Evolutionary conservation across 2,113 vertebrate species (phyloP).

Genomic region (Epinephelus lanceolatus): DNA sequence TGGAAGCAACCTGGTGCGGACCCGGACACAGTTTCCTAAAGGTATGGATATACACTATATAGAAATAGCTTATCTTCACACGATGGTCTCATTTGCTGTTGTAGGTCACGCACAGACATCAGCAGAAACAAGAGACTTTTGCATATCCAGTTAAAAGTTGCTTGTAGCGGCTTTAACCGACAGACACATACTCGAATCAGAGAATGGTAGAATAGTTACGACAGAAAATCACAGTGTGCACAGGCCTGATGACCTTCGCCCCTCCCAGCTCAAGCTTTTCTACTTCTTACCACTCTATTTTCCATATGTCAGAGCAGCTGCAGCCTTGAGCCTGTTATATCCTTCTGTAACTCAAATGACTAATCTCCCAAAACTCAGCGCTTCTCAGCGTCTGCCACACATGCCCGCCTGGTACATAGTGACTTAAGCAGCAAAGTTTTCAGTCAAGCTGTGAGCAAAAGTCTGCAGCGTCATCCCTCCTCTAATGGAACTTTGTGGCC

Average conservation of each 20-base stretch:
- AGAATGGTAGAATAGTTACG: not conserved
- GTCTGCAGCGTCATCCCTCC: slow-evolving; percentile 58
- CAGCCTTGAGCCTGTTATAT: slow-evolving; percentile 40
- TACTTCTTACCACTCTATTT: slow-evolving; percentile 26
- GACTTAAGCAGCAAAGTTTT: slow-evolving; percentile 58
- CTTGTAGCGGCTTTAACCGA: not conserved
- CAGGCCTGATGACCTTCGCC: slow-evolving; percentile 14
- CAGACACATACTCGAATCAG: not conserved
- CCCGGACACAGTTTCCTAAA: too few relatives aligned
- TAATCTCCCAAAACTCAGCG: slow-evolving; percentile 35
- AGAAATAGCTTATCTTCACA: too few relatives aligned
- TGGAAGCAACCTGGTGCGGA: too few relatives aligned
- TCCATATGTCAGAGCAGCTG: slow-evolving; percentile 24
- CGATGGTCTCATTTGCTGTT: too few relatives aligned
- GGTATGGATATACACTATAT: too few relatives aligned
- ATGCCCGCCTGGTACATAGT: slow-evolving; percentile 31
- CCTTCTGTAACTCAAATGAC: slow-evolving; percentile 51
- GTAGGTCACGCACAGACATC: too few relatives aligned
- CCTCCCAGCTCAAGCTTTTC: slow-evolving; percentile 19
- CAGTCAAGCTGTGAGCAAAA: slow-evolving; percentile 57
- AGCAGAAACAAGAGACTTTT: too few relatives aligned
- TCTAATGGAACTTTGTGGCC: slow-evolving; percentile 51
- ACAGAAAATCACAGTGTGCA: not conserved
- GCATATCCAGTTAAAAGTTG: too few relatives aligned
- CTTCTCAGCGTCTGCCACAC: slow-evolving; percentile 38